Base-by-base conservation (phyloP, 1,140 invertebrate species). In the Diachasma alloeum region DNA sequence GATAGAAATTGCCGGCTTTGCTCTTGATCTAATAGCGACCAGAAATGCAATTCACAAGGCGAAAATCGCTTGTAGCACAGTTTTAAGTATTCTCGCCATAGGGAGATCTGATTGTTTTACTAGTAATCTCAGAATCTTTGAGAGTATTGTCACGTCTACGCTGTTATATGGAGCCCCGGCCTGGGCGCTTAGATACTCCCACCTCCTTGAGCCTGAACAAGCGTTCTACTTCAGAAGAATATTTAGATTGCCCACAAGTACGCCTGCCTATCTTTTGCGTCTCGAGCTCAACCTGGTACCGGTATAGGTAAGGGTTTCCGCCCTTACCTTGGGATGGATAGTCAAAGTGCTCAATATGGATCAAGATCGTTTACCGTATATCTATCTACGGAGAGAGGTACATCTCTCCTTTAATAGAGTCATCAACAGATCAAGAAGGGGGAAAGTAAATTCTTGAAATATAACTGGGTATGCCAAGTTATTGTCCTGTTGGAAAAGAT, bases 321-420 rank as follows among this genome's bases (percentile, higher is more conserved):
- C 17, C 24, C 19, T 44, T 24, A 56, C 10, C 24, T 15, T 56
- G 19, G 11, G 11, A 5, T 42, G 39, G 39, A 42, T 42, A 17
- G 22, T 72, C 17, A 72, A 72, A 8, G 42, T 72, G 19, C 17
- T 72, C 5, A 73, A 56, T 3, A 73, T 73, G 72, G 72, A 53
- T 36, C 44, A 73, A 31, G 10, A 73, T 31, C 42, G 72, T 15
- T 9, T 73, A 0, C 72, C 72, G 10, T 56, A 73, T 36, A 56
- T 73, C 5, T 73, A 48, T 37, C 31, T 73, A 4, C 59, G n/a
- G n/a, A 66, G 59, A 24, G 19, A 66, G 24, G 59, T 24, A 8
- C 39, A 42, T 42, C 39, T 42, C 11, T 42, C 11, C 39, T 11
- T 8, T 5, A 42, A 42, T 11, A 42, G 39, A 11, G 39, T 11